Percentiles rank a stretch among this genome's conserved stretches.
These are phyloP conservation scores for Stictonetta naevosa DNA, from an alignment of 2,113 vertebrate species.

Conservation along the genomic window DNA sequence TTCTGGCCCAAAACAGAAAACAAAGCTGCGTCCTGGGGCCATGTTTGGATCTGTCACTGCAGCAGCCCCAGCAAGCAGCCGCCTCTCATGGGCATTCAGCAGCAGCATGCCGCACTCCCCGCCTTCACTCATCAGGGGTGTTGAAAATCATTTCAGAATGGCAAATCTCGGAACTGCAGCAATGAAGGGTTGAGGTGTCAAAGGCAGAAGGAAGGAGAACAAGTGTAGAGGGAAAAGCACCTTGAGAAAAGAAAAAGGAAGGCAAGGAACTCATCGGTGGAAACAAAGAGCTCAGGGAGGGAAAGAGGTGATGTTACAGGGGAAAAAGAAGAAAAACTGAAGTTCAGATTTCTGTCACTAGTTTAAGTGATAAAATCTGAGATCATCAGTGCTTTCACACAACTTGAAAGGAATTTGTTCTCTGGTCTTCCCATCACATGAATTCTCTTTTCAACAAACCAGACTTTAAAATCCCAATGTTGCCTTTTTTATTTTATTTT, in stretches of 20 bases:
- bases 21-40: fast-evolving
- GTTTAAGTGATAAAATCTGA: not conserved
- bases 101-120: fast-evolving
- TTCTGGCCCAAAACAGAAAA: not conserved
- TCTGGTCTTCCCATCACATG: not conserved
- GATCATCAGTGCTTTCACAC: not conserved
- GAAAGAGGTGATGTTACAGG: not conserved
- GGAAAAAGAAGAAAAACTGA: not conserved
- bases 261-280: not conserved
- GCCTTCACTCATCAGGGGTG: fast-evolving
- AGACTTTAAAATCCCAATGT: fast-evolving
- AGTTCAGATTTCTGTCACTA: not conserved
- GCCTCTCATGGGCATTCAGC: not conserved
- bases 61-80: not conserved
- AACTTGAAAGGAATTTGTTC: not conserved
- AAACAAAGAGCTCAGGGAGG: not conserved
- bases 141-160: not conserved
- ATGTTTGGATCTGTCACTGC: fast-evolving
- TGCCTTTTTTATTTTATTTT: not conserved
- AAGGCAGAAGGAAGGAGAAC: not conserved
- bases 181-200: not conserved
- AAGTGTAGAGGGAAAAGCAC: not conserved
- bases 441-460: not conserved
- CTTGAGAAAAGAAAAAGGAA: not conserved
- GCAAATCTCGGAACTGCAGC: not conserved